phyloP scores from a whole-genome alignment of 1,140 invertebrate genomes.

The Papilio dardanus region DNA sequence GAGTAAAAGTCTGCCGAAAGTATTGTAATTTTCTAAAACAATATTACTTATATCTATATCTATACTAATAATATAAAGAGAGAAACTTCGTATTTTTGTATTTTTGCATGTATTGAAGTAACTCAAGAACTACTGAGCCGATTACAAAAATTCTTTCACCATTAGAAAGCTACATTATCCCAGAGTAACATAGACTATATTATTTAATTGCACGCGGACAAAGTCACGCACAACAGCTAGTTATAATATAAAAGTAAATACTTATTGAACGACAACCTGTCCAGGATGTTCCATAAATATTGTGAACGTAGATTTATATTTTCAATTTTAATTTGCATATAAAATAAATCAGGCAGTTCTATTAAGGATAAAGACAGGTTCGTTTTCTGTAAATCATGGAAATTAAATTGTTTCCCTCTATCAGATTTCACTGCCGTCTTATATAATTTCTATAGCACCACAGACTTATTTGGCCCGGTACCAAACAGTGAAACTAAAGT shows the following conservation, averaged over 20 bases:
- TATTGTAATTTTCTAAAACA: too few species aligned
- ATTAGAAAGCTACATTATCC: too few species aligned
- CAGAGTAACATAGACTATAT: too few species aligned
- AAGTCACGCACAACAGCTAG: too few species aligned
- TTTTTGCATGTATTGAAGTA: too few species aligned
- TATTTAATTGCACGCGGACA: too few species aligned
- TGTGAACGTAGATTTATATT: neutral
- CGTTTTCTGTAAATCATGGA: slow-evolving; percentile 1
- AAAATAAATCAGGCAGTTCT: slow-evolving; percentile 10
- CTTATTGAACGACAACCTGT: neutral
- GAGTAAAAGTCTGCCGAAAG: too few species aligned
- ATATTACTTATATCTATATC: too few species aligned
- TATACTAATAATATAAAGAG: too few species aligned
- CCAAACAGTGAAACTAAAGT: neutral
- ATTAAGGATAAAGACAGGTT: slow-evolving; percentile 10
- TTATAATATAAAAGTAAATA: neutral
- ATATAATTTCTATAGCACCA: neutral
- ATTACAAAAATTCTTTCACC: too few species aligned
- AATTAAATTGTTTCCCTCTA: slow-evolving; percentile 10
- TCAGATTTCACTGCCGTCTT: neutral
- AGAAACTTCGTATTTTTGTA: too few species aligned
- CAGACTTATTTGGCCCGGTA: neutral
- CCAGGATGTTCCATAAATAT: neutral
- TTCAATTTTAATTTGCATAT: slow-evolving; percentile 14
- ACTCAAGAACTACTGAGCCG: too few species aligned